A percentile compares a stretch with the other conserved stretches of the same genome.
These are phyloP conservation scores for Scaptomyza hsui DNA, from an alignment of 1,140 invertebrate genomes.

Conservation along the genomic window DNA sequence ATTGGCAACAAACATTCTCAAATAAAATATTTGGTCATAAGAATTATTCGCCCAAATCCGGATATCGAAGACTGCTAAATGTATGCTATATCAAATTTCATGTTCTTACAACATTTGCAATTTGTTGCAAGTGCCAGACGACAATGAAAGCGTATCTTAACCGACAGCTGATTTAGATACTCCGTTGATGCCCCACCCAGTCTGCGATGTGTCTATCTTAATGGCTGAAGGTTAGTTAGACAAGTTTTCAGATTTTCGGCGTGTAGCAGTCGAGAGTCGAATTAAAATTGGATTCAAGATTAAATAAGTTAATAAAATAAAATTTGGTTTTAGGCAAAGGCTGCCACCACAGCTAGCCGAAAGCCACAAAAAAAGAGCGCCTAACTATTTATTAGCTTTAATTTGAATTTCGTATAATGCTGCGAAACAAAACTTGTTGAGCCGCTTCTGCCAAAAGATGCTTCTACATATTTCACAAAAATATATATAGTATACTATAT, in stretches of 20 bases:
- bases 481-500: slow-evolving; percentile 26
- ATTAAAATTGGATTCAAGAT: slow-evolving; percentile 74
- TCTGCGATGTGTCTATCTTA: slow-evolving; percentile 35
- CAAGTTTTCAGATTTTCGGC: slow-evolving; percentile 60
- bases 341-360: slow-evolving; percentile 17
- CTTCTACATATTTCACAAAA: slow-evolving; percentile 62
- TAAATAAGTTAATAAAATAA: slow-evolving; percentile 58
- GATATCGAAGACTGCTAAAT: slow-evolving; percentile 3
- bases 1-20: slow-evolving; percentile 29
- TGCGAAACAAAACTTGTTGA: slow-evolving; percentile 68
- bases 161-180: no score
- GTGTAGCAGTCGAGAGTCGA: slow-evolving; percentile 10
- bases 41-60: slow-evolving; percentile 10
- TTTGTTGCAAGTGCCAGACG: background rate
- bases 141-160: background rate
- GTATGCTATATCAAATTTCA: slow-evolving; percentile 23
- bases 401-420: slow-evolving; percentile 75
- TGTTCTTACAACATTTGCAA: slow-evolving; percentile 12
- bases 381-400: slow-evolving; percentile 81
- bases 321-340: slow-evolving; percentile 41
- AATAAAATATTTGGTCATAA: background rate
- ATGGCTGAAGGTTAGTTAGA: slow-evolving; percentile 65
- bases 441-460: slow-evolving; percentile 74
- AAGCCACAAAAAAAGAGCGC: slow-evolving; percentile 52
- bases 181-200: slow-evolving; percentile 8